A percentile compares a stretch with the other conserved stretches of the same genome.
These are phyloP conservation scores for Falcaria lacertinaria DNA, from an alignment of 2,888 invertebrate species.

Conservation along the genomic window DNA sequence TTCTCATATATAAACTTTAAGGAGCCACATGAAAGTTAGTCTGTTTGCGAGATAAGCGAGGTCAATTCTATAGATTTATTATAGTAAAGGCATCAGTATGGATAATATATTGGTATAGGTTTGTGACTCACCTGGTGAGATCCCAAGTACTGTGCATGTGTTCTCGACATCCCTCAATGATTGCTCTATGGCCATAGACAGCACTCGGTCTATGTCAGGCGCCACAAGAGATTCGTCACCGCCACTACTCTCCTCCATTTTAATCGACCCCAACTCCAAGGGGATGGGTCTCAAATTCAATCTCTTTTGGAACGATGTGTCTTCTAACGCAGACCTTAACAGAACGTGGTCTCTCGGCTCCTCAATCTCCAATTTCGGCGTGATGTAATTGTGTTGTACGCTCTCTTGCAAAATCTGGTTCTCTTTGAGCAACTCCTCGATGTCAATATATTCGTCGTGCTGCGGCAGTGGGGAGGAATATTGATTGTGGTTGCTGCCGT, in stretches of 20 bases:
- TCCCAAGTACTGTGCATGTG: constrained; percentile 91
- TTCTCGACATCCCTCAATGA: constrained; percentile 91
- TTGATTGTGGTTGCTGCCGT: constrained; percentile 79
- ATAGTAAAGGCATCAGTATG: too few species aligned
- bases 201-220: constrained; percentile 89
- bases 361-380: constrained; percentile 79
- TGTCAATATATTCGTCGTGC: constrained; percentile 82
- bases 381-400: constrained; percentile 59
- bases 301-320: constrained; percentile 91
- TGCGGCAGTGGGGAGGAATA: constrained; percentile 75
- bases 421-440: constrained; percentile 80
- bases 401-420: constrained; percentile 76
- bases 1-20: too few species aligned
- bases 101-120: too few species aligned
- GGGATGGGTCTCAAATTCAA: constrained; percentile 90
- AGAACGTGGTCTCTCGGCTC: constrained; percentile 85
- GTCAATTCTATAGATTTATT: too few species aligned
- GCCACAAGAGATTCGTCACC: constrained; percentile 81
- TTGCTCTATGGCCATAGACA: constrained; percentile 92
- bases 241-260: constrained; percentile 85
- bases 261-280: constrained; percentile 80
- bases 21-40: too few species aligned
- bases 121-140: constrained; percentile 89
- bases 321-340: constrained; percentile 88
- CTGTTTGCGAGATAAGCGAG: too few species aligned